A percentile compares a stretch with the other conserved stretches of the same genome.
These are phyloP conservation scores for Ectemnius continuus DNA, from an alignment of 2,888 invertebrate genomes.

Conservation along the genomic window DNA sequence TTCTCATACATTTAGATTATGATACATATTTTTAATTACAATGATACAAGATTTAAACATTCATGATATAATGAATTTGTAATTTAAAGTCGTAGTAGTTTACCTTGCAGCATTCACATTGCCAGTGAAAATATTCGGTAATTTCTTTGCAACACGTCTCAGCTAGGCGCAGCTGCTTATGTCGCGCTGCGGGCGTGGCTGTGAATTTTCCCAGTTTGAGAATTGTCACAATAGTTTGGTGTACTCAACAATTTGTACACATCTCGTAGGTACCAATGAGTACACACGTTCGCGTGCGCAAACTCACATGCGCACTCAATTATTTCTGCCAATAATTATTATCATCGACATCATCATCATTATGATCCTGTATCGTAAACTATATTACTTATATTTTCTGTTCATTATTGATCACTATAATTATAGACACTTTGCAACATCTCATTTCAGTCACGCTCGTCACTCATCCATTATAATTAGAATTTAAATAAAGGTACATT, in stretches of 20 bases:
- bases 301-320: conserved; percentile 42
- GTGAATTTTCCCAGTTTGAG: conserved; percentile 49
- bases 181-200: conserved; percentile 46
- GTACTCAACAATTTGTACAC: conserved; percentile 44
- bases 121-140: conserved; percentile 58
- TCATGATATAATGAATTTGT: conserved; percentile 74
- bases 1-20: conserved; percentile 72
- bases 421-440: conserved; percentile 65
- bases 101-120: conserved; percentile 64
- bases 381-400: conserved; percentile 61
- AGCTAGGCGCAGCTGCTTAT: conserved; percentile 51
- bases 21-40: conserved; percentile 74
- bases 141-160: conserved; percentile 54
- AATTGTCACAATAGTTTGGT: conserved; percentile 44
- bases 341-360: conserved; percentile 58
- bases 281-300: conserved; percentile 42
- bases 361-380: conserved; percentile 48
- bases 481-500: conserved; percentile 62
- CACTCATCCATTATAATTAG: conserved; percentile 59
- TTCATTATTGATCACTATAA: conserved; percentile 65
- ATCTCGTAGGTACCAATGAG: conserved; percentile 38
- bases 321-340: conserved; percentile 64
- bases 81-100: conserved; percentile 68
- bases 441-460: conserved; percentile 45
- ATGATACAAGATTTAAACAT: conserved; percentile 75